Base-by-base conservation (phyloP, 2,888 invertebrate species). In the Stratiomys singularior region DNA sequence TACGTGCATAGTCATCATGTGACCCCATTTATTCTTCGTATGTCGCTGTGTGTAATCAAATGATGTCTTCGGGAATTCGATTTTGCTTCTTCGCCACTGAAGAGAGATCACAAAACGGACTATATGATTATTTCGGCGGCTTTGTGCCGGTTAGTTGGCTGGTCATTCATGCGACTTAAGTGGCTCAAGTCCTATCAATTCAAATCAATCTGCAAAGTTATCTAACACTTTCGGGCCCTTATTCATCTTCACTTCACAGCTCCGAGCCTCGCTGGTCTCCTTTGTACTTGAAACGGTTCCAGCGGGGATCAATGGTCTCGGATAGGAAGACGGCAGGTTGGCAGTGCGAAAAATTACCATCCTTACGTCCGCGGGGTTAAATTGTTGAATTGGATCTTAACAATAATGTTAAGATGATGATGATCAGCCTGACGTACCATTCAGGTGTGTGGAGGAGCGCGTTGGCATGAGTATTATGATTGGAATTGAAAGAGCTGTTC, bases 1-100 rank as follows among this genome's bases (percentile, higher is more conserved):
- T 18, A 25, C 25, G 25, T 60, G 67, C 67, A 67, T 37, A 67
- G 67, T 67, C 67, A 67, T 67, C 5, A 1, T 5, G 44, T 67
- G 67, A 67, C 67, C 67, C 23, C 67, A 30, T 67, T 67, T 23
- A 13, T 18, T 67, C 15, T 64, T 23, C 7, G n/a, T 28, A n/a
- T 27, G 60, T 60, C 52, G 4, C 52, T 37, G 37, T 52, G 15
- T 52, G 4, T 15, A 15, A 52, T 52, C 52, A 52, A 18, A 52
- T 13, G 18, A 13, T n/a, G 15, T 13, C 15, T 18, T 52, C 7
- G 15, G 15, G 52, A 52, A 52, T 52, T 52, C 52, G 52, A 52
- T 52, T 13, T 13, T 52, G 15, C 18, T 52, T 52, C 9, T 37
- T 9, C 5, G 37, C 37, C 37, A 37, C 52, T 18, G 52, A 52